Conservation (phyloP, 2,888 invertebrate species). For the Plagodis dolabraria region DNA sequence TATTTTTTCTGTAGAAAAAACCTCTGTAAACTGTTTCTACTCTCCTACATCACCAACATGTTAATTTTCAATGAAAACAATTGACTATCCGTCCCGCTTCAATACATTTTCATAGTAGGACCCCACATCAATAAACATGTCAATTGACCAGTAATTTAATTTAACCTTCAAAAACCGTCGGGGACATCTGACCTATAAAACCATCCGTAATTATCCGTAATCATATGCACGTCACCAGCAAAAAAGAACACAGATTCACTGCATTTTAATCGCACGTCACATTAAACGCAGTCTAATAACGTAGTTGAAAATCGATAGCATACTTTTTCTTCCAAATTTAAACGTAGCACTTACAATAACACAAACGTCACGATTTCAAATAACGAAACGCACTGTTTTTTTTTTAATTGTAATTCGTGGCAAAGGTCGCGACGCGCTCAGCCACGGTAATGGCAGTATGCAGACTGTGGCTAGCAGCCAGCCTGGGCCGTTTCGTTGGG, state of each 20-base stretch:
- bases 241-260: constrained; percentile 32
- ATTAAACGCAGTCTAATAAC: constrained; percentile 18
- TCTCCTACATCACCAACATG: neutral
- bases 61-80: neutral
- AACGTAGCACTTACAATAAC: constrained; percentile 15
- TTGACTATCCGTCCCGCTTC: neutral
- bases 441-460: constrained; percentile 44
- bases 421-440: constrained; percentile 43
- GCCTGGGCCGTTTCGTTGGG: constrained; percentile 46
- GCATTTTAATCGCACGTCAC: constrained; percentile 27
- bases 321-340: constrained; percentile 25
- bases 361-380: constrained; percentile 36
- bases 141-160: constrained; percentile 14
- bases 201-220: constrained; percentile 15
- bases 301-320: constrained; percentile 19
- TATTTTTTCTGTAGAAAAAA: too few relatives aligned
- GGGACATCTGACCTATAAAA: constrained; percentile 9
- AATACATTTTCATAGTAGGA: neutral
- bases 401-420: constrained; percentile 24
- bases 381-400: constrained; percentile 39
- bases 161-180: constrained; percentile 13
- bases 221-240: constrained; percentile 18
- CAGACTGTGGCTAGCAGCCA: constrained; percentile 51
- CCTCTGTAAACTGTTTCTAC: too few relatives aligned
- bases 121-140: constrained; percentile 11